phyloP scores from a whole-genome alignment of 2,797 vertebrate species.

The Lepus townsendii region DNA sequence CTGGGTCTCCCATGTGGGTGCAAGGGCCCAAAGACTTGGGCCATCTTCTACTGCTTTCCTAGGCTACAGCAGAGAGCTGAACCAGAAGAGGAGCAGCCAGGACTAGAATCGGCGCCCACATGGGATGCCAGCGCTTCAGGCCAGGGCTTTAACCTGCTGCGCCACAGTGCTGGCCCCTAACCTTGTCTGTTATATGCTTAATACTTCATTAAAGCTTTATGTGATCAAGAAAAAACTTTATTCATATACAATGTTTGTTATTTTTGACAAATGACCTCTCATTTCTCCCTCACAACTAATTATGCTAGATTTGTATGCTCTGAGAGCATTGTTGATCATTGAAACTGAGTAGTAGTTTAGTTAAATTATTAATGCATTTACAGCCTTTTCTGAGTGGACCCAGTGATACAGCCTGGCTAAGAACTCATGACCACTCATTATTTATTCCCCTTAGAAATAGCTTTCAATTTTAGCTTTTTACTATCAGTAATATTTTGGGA shows the following conservation, averaged over 20 bases:
- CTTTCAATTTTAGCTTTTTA: conserved; percentile 21
- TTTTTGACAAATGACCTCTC: not conserved
- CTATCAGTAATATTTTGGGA: not conserved
- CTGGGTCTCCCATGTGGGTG: too few species aligned
- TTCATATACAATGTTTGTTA: conserved; percentile 11
- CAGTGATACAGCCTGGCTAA: not conserved
- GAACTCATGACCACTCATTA: not conserved
- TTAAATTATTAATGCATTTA: not conserved
- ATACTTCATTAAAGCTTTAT: too few species aligned
- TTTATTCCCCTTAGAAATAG: not conserved
- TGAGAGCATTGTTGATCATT: not conserved
- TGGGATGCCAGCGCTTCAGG: too few species aligned
- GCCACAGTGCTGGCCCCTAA: too few species aligned
- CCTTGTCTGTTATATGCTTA: too few species aligned
- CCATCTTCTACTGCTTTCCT: too few species aligned
- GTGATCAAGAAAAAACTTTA: too few species aligned
- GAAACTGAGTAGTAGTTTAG: not conserved
- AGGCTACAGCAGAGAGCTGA: too few species aligned
- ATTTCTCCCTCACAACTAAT: not conserved
- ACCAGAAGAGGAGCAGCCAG: too few species aligned
- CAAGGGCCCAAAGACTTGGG: too few species aligned
- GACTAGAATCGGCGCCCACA: too few species aligned
- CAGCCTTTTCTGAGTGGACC: not conserved
- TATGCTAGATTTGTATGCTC: not conserved
- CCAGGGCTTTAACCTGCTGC: too few species aligned